Base-by-base conservation (phyloP, 2,797 vertebrate genomes). In the Emys orbicularis region DNA sequence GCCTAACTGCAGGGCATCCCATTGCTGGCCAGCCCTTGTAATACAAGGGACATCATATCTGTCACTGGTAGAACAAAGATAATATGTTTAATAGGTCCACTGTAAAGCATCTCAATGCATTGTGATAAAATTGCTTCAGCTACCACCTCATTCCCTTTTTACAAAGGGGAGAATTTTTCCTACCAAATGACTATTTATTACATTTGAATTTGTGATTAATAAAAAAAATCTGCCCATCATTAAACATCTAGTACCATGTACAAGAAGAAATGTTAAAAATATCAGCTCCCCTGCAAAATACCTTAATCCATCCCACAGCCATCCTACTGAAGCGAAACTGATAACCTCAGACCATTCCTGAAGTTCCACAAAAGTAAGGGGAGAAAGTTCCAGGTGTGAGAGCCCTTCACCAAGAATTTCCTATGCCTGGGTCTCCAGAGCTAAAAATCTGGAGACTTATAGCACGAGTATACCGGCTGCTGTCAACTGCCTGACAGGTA, bases 261-360 rank as follows among this genome's bases (percentile, higher is more conserved):
- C 12, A 47, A 76, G 41, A 29, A 76, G 41, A 44, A 76, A 76
- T 44, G 25, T 41, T 44, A 44, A 72, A 72, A 76, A 68, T 68
- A 68, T n/a, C n/a, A 37, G 19, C 34, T 68, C 5, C 3, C 11
- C 41, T 6, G 41, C 18, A 76, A 76, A 76, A 76, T 47, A 16
- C 12, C 27, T 47, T 47, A 29, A 44, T 47, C 25, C 25, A 76
- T 47, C 23, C 27, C 72, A 16, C 12, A 47, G 12, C 27, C 7
- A 47, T 68, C 18, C 41, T 47, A 27, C 41, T 76, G 41, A 76
- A 47, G 25, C 25, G 27, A 76, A 76, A 47, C 27, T 44, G 23
- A 81, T 2, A 84, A 47, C 52, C 88, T 92, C 2, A 1, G 59
- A 27, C 6, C 83, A 1, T 52, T 6, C 0, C 0, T 41, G 25